A percentile compares a stretch with the other conserved stretches of the same genome.
phyloP scores from a whole-genome alignment of 2,113 vertebrate species.

The Centrocercus urophasianus region DNA sequence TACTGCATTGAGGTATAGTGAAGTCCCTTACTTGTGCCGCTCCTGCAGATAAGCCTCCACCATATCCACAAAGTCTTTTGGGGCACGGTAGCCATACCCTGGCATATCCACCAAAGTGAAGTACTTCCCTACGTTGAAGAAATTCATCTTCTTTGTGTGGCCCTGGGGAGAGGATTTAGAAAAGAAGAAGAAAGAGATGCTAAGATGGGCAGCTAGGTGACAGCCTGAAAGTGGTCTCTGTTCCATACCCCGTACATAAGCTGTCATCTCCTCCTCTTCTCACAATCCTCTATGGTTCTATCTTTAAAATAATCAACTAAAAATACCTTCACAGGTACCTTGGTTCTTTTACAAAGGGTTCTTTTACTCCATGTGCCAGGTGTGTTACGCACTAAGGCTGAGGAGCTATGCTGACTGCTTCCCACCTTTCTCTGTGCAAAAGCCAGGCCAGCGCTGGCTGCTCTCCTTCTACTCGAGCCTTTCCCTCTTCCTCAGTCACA shows the following conservation, averaged over 20 bases:
- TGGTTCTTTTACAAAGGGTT: neutral
- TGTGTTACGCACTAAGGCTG: too few species aligned
- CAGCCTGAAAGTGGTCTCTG: accelerated
- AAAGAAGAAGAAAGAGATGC: neutral
- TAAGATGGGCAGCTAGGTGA: neutral
- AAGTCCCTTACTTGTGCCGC: slow-evolving; percentile 83
- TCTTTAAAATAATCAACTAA: neutral
- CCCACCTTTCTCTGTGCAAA: neutral
- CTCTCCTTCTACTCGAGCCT: too few species aligned
- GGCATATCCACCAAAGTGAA: slow-evolving; percentile 97
- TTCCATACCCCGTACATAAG: neutral
- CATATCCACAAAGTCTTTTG: slow-evolving; percentile 91
- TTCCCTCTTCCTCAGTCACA: neutral
- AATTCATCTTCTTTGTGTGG: slow-evolving; percentile 98
- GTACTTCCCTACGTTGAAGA: slow-evolving; percentile 89
- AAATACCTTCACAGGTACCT: neutral
- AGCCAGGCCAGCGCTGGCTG: neutral
- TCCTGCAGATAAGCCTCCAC: slow-evolving; percentile 91
- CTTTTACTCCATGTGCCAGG: neutral
- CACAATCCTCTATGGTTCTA: accelerated
- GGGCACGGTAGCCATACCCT: slow-evolving; percentile 91
- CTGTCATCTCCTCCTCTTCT: neutral
- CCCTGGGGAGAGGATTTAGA: slow-evolving; percentile 78
- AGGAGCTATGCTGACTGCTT: neutral
- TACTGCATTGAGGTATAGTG: neutral